phyloP scores from a whole-genome alignment of 1,140 invertebrate genomes.

The Drosophila santomea region DNA sequence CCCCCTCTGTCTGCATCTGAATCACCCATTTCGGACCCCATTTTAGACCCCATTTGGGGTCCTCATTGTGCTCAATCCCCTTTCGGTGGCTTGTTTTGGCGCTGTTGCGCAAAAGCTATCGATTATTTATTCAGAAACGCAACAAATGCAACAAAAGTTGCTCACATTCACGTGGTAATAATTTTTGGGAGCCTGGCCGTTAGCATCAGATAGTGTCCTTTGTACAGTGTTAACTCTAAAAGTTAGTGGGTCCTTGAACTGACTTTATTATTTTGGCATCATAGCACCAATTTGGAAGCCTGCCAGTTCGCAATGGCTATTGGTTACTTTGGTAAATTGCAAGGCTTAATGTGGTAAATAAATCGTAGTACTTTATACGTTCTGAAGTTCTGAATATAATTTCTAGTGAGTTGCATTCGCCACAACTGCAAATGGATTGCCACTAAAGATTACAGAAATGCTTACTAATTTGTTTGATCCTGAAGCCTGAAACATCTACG shows the following conservation, averaged over 20 bases:
- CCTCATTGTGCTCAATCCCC: constrained; percentile 24
- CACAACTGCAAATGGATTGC: no score
- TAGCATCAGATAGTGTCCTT: constrained; percentile 40
- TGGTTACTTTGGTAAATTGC: constrained; percentile 8
- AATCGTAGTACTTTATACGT: background rate
- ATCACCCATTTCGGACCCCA: constrained; percentile 1
- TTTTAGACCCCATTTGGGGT: background rate
- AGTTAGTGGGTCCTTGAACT: constrained; percentile 20
- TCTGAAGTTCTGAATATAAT: background rate
- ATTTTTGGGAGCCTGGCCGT: constrained; percentile 27
- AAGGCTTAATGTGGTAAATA: background rate
- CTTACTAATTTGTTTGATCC: no score
- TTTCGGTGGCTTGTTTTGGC: constrained; percentile 58
- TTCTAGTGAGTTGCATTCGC: background rate
- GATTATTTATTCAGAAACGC: constrained; percentile 76
- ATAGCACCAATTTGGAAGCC: background rate
- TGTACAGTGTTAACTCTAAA: constrained; percentile 35
- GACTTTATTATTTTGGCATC: constrained; percentile 7
- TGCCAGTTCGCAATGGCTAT: background rate
- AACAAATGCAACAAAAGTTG: constrained; percentile 66
- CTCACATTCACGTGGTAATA: constrained; percentile 52
- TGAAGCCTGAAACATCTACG: no score
- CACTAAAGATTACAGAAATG: no score
- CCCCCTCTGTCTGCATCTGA: background rate
- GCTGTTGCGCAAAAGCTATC: constrained; percentile 71